These are phyloP conservation scores for Globicephala melas DNA, from an alignment of 2,113 vertebrate species.

Conservation along the genomic window DNA sequence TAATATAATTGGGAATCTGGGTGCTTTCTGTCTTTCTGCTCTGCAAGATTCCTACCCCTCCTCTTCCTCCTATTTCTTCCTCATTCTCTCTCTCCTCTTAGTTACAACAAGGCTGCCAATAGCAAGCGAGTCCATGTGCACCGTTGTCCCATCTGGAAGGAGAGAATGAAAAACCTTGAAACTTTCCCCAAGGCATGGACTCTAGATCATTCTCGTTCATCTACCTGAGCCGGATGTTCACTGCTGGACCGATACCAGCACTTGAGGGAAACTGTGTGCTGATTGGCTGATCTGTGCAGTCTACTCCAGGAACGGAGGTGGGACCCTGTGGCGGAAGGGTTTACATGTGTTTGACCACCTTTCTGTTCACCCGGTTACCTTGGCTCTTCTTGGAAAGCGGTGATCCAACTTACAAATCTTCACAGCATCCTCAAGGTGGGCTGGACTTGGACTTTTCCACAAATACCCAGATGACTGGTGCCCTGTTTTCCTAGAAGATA, in stretches of 20 bases:
- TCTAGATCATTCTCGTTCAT: neutral
- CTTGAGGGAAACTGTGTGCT: neutral
- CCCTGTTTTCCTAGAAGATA: neutral
- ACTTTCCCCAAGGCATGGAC: neutral
- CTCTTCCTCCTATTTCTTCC: fast-evolving
- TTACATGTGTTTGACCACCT: neutral
- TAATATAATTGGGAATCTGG: neutral
- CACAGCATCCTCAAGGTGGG: neutral
- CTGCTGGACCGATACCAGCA: too few species aligned
- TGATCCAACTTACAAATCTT: neutral
- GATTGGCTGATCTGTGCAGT: neutral
- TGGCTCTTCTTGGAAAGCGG: neutral
- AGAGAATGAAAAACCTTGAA: neutral
- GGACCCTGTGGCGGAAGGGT: too few species aligned
- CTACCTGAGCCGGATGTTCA: neutral
- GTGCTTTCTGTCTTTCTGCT: neutral
- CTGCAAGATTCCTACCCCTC: neutral
- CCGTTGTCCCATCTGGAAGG: neutral
- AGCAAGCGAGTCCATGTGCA: neutral
- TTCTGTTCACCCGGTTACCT: neutral
- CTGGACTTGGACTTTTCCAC: neutral
- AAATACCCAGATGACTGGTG: neutral
- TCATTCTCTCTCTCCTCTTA: too few species aligned
- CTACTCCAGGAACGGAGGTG: neutral
- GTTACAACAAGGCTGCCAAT: neutral